phyloP scores from a whole-genome alignment of 2,113 vertebrate species.

The Pogonocichla stellata region DNA sequence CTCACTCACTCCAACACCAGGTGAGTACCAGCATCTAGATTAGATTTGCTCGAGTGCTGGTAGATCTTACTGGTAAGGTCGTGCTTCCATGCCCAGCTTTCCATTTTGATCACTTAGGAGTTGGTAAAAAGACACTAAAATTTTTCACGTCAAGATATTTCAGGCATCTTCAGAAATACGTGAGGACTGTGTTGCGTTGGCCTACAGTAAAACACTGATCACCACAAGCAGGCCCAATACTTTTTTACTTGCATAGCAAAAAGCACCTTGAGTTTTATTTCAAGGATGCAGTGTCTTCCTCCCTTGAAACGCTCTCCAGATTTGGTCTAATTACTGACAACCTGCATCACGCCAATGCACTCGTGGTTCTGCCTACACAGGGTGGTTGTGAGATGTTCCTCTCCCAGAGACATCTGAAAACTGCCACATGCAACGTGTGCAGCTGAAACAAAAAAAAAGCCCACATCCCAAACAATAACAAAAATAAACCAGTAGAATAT shows the following conservation, averaged over 20 bases:
- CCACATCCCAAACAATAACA: background rate
- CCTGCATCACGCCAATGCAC: fast-evolving
- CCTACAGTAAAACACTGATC: fast-evolving
- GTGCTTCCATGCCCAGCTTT: background rate
- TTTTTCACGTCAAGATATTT: fast-evolving
- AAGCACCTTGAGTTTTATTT: fast-evolving
- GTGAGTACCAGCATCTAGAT: fast-evolving
- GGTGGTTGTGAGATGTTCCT: background rate
- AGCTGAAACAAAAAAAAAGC: background rate
- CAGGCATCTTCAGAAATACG: fast-evolving
- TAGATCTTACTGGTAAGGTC: fast-evolving
- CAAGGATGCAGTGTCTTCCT: background rate
- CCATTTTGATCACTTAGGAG: background rate
- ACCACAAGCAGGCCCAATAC: fast-evolving
- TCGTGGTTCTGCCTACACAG: no score
- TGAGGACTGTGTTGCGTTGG: fast-evolving
- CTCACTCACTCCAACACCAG: no score
- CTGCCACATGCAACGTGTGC: fast-evolving
- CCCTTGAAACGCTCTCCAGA: background rate
- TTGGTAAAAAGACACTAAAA: background rate
- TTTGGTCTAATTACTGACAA: no score
- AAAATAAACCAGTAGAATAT: background rate
- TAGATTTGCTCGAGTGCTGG: no score
- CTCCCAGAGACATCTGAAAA: fast-evolving
- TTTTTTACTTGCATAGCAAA: fast-evolving